A percentile compares a stretch with the other conserved stretches of the same genome.
Conservation (phyloP, 2,888 invertebrate genomes). For the Drosophila mettleri region DNA sequence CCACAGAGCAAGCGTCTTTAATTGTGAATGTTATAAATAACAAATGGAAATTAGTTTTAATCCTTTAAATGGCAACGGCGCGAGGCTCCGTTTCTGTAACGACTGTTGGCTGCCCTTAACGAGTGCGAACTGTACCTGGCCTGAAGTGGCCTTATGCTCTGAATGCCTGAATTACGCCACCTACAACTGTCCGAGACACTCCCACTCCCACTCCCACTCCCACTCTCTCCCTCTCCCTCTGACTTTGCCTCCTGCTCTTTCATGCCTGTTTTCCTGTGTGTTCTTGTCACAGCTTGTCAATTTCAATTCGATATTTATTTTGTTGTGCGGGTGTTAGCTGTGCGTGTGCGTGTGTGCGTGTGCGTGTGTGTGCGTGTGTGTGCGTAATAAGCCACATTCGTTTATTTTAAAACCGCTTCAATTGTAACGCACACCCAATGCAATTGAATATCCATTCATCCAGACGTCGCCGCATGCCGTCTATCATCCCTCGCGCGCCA, state of each 20-base stretch:
- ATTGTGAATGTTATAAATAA: slow-evolving; percentile 2
- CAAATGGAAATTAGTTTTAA: not conserved
- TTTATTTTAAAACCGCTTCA: slow-evolving; percentile 78
- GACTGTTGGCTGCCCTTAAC: not conserved
- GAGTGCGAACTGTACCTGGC: slow-evolving; percentile 5
- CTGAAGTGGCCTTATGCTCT: no score
- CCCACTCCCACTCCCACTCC: not conserved
- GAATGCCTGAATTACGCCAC: no score
- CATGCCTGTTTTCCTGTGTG: slow-evolving; percentile 18
- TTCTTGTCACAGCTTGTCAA: slow-evolving; percentile 68
- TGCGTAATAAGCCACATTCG: slow-evolving; percentile 77
- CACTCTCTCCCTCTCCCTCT: not conserved
- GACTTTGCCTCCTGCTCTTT: not conserved
- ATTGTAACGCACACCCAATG: slow-evolving; percentile 67
- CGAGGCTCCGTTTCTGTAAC: no score
- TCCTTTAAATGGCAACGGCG: no score
- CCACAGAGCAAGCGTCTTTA: not conserved
- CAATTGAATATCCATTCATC: slow-evolving; percentile 71
- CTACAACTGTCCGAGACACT: no score
- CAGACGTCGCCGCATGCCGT: slow-evolving; percentile 26
- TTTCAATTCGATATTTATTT: slow-evolving; percentile 79
- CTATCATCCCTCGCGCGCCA: not conserved
- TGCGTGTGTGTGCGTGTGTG: slow-evolving; percentile 29
- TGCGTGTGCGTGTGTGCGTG: slow-evolving; percentile 16
- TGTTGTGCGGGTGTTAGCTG: slow-evolving; percentile 30